These are phyloP conservation scores for Mus musculus DNA, from an alignment of 2,113 vertebrate genomes.

Conservation along the genomic window DNA sequence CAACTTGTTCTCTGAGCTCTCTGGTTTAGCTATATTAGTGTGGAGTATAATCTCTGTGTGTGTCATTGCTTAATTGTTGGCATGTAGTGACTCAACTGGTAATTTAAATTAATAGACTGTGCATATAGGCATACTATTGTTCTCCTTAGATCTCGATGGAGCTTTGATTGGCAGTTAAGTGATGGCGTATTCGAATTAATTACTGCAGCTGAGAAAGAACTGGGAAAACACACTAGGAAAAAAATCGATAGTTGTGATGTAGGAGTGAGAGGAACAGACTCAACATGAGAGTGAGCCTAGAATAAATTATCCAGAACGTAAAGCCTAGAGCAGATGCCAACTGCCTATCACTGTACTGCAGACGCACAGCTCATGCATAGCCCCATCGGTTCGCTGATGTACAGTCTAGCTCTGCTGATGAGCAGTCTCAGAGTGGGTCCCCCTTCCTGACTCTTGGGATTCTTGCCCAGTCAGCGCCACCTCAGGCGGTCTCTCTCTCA, in stretches of 20 bases:
- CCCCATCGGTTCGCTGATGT: background rate
- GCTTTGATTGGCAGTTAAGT: slow-evolving; percentile 88
- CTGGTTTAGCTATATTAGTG: slow-evolving; percentile 63
- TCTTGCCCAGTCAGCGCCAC: slow-evolving; percentile 48
- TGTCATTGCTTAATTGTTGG: slow-evolving; percentile 86
- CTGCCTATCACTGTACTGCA: background rate
- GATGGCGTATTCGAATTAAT: slow-evolving; percentile 85
- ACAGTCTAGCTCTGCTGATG: background rate
- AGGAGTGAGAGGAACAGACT: slow-evolving; percentile 64
- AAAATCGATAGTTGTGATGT: slow-evolving; percentile 67
- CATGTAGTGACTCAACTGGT: slow-evolving; percentile 85
- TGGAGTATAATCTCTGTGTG: slow-evolving; percentile 75
- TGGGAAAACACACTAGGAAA: slow-evolving; percentile 75
- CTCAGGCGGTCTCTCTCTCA: slow-evolving; percentile 60
- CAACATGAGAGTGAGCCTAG: background rate
- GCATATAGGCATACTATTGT: slow-evolving; percentile 83
- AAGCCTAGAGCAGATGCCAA: background rate
- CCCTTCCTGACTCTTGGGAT: background rate
- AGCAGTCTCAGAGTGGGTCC: background rate
- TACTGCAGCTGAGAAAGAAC: slow-evolving; percentile 85
- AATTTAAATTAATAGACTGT: slow-evolving; percentile 83
- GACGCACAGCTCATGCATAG: background rate
- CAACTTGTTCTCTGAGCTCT: slow-evolving; percentile 26
- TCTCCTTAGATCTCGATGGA: slow-evolving; percentile 84
- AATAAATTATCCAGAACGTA: background rate